Base-by-base conservation (phyloP, 2,888 invertebrate species). In the Apotomis betuletana region DNA sequence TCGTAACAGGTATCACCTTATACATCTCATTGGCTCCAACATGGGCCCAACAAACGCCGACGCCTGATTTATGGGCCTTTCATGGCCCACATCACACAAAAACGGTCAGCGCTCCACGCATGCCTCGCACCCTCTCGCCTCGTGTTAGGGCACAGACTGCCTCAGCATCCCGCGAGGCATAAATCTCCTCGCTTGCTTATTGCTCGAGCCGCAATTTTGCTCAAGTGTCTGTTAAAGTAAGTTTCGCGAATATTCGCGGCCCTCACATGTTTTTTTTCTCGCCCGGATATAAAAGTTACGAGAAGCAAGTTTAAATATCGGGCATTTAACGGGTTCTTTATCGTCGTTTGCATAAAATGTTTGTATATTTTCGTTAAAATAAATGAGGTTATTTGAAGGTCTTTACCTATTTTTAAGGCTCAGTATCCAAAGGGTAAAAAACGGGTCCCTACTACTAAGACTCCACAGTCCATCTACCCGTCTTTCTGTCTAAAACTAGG, bases 191-290 rank as follows among this genome's bases (percentile, higher is more conserved):
- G n/a, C 54, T 41, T 71, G 61, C 71, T 71, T 71, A 71, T 71
- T 71, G 67, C 71, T 57, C 36, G n/a, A 55, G 46, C 52, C 71
- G 71, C 71, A 62, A 71, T 71, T 71, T 67, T 58, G 67, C 44
- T 71, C 71, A 67, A 67, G 71, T 71, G 61, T 71, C 71, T 67
- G 71, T 67, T 67, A 62, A 67, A 71, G 70, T 54, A 65, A 65
- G 62, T 71, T 67, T 57, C 55, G n/a, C 38, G 65, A 51, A 58
- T 67, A 71, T 67, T 57, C 57, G 71, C 8, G 51, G 57, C 27
- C 15, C 52, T 62, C 49, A 12, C 52, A 27, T 67, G 27, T 61
- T 61, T 60, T 27, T 27, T 41, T 46, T 59, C n/a, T n/a, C 49
- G 41, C 44, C 55, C 15, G n/a, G 51, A 70, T 46, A 63, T 41